Conservation (phyloP, 2,888 invertebrate genomes). For the Eupithecia subumbrata region DNA sequence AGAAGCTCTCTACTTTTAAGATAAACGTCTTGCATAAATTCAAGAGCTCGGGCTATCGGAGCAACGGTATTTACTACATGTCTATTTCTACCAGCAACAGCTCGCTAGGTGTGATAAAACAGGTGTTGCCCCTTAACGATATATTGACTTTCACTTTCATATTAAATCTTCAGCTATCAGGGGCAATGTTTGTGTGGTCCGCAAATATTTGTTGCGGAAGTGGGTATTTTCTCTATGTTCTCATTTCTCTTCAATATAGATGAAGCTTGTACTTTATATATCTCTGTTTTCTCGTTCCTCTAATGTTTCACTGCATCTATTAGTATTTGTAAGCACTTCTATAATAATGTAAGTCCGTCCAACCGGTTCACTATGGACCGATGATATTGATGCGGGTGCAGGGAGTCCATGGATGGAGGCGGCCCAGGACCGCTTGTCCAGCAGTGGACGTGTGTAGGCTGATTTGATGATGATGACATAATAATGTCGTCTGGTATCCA, state of each 20-base stretch:
- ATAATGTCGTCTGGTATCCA: not conserved
- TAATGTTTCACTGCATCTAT: not conserved
- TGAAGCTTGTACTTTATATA: not conserved
- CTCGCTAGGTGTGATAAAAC: constrained; percentile 1
- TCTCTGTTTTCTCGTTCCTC: not conserved
- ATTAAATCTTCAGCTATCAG: constrained; percentile 10
- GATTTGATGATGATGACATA: not conserved
- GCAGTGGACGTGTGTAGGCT: not conserved
- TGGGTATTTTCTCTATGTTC: not conserved
- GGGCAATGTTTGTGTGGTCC: not conserved
- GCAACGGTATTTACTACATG: constrained; percentile 9
- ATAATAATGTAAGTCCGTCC: not conserved
- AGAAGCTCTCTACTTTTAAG: constrained; percentile 14
- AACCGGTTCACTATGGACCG: not conserved
- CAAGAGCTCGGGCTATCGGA: constrained; percentile 6
- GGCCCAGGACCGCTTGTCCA: not conserved
- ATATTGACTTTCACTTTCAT: constrained; percentile 10
- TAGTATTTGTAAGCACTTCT: not conserved
- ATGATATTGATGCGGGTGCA: not conserved
- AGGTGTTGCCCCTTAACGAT: constrained; percentile 1
- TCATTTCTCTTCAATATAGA: not conserved
- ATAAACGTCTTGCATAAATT: constrained; percentile 13
- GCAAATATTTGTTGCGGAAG: not conserved
- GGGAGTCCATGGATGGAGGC: not conserved
- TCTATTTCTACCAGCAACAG: constrained; percentile 6